Evolutionary conservation across 2,888 invertebrate genomes (phyloP), one percentile per base, ranked within the genome.

Genomic region (Tuberolachnus salignus): DNA sequence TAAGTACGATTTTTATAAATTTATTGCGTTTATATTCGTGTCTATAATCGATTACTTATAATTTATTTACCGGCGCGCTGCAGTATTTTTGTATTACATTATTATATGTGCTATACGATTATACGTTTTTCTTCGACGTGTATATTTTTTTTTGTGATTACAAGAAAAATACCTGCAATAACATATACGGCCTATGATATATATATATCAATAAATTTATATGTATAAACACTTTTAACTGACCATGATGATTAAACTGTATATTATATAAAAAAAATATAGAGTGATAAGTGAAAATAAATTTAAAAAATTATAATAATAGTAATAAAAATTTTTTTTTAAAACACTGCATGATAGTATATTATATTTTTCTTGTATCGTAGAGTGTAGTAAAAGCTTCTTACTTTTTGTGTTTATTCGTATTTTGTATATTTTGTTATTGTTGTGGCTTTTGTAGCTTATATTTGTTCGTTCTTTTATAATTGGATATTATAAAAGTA

Each of bases 361-460:
- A 23, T 70, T 26, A 51, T 53, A 59, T 42, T 59, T 67, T 49
- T 59, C 26, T 59, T 42, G 23, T 69, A 51, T 51, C 4, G 44
- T 78, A n/a, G n/a, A n/a, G n/a, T 34, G 34, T 34, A 67, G 49
- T 51, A n/a, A 51, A 74, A 69, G 78, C 78, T 69, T 78, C 34
- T 78, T 66, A 74, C 46, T 78, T 59, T 34, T 34, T 78, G 46
- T 78, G 59, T 78, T 66, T 61, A 75, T 67, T 66, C 46, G 49
- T 75, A 34, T 34, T 67, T 16, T 75, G 66, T 75, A 66, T 59
- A 34, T 34, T 34, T 34, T 4, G 3, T 34, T 34, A 34, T 34
- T 34, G 3, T 34, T 63, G 49, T 78, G 16, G 78, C n/a, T 59
- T 78, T 78, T 78, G 66, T 78, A 57, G 69, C 69, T 78, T 78